phyloP scores from a whole-genome alignment of 2,113 vertebrate genomes.

The Synchiropus splendidus region DNA sequence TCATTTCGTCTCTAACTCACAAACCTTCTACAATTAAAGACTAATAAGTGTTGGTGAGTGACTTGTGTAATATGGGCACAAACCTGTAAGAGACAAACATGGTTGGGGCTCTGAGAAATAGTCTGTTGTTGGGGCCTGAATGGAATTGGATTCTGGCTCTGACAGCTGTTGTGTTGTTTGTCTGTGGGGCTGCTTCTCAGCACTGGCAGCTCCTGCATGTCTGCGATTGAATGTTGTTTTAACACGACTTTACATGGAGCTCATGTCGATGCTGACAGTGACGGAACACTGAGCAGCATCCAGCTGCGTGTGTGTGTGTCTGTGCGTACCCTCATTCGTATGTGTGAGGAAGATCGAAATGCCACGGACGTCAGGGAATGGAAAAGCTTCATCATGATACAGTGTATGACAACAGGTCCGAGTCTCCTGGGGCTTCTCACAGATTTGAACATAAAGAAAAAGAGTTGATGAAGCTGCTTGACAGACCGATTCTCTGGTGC shows the following conservation, averaged over 20 bases:
- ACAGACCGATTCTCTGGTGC: too few relatives aligned
- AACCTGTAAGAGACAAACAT: slow-evolving; percentile 18
- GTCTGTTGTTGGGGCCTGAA: slow-evolving; percentile 18
- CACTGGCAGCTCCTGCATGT: slow-evolving; percentile 7
- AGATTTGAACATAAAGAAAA: too few relatives aligned
- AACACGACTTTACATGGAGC: slow-evolving; percentile 15
- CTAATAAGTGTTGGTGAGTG: too few relatives aligned
- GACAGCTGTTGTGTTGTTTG: slow-evolving; percentile 6
- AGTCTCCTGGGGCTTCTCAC: too few relatives aligned
- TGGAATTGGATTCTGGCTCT: slow-evolving; percentile 5
- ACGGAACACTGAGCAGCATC: slow-evolving; percentile 2
- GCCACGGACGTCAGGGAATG: background rate
- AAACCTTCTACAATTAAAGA: too few relatives aligned
- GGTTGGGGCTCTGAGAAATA: slow-evolving; percentile 8
- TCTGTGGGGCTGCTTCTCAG: slow-evolving; percentile 3
- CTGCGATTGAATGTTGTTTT: slow-evolving; percentile 4
- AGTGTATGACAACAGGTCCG: too few relatives aligned
- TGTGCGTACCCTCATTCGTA: background rate
- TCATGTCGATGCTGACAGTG: slow-evolving; percentile 11
- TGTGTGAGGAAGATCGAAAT: slow-evolving; percentile 2
- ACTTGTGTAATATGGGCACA: background rate
- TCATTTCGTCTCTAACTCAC: too few relatives aligned
- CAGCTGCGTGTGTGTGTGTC: slow-evolving; percentile 4
- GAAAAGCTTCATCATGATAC: too few relatives aligned
- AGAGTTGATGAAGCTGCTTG: too few relatives aligned